Conservation (phyloP, 2,797 vertebrate species). For the Urocyon cinereoargenteus region DNA sequence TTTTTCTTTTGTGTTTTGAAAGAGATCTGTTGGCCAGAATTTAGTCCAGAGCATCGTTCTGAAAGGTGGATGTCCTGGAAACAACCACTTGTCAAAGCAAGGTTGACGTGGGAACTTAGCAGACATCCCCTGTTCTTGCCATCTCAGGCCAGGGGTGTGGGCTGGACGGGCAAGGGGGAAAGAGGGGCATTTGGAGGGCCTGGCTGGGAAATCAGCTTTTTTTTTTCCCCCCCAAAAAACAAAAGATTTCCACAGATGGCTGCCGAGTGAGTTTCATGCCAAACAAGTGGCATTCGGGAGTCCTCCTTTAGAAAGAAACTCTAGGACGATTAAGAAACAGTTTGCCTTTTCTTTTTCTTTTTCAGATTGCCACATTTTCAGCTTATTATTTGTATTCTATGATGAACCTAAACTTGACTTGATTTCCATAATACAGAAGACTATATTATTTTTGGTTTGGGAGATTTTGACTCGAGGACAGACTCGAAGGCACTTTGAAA, state of each 20-base stretch:
- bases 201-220: neutral
- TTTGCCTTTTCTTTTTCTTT: neutral
- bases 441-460: neutral
- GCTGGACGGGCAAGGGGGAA: neutral
- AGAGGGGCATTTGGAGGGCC: too few relatives aligned
- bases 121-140: neutral
- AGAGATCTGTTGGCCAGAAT: neutral
- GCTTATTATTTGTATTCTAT: neutral
- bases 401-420: neutral
- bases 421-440: neutral
- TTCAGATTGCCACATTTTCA: neutral
- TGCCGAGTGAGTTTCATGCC: neutral
- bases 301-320: neutral
- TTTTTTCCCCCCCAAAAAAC: neutral
- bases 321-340: neutral
- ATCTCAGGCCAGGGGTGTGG: neutral
- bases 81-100: neutral
- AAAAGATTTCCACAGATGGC: neutral
- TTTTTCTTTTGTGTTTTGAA: neutral
- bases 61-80: neutral
- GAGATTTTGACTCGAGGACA: neutral
- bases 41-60: neutral
- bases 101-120: neutral
- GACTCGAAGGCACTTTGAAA: conserved; percentile 65
- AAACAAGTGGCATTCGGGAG: neutral